Base-by-base conservation (phyloP, 2,888 invertebrate species). In the Trissoscelio sp. region DNA sequence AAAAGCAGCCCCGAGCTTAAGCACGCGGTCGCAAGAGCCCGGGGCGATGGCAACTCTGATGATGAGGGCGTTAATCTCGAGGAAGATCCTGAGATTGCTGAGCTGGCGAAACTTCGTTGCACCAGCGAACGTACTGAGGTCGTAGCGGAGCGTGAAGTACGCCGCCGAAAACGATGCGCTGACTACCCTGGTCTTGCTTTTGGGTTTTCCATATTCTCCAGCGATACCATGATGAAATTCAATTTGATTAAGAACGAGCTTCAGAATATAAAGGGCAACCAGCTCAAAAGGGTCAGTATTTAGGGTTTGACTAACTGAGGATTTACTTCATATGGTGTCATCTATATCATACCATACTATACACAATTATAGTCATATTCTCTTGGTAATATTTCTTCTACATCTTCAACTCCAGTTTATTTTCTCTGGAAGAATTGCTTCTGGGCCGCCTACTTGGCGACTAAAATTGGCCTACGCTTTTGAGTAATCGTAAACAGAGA, bases 151-250 rank as follows among this genome's bases (percentile, higher is more conserved):
- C 93, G 97, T 82, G 97, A 97, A 89, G 95, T 94, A 74, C 93
- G 96, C 62, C 92, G 94, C 77, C 93, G 96, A 86, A 93, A 96
- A 87, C 93, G 97, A 92, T 97, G 97, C 92, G 95, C 97, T 42
- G 97, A 97, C 91, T 98, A 98, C 92, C 98, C 97, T 0, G 98
- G 98, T 24, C 92, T 98, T 77, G 97, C 97, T 0, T 97, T 98
- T 90, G 97, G 97, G 62, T 95, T 96, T 86, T 97, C 97, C 83
- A 96, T 97, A 90, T 98, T 98, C 93, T 97, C 97, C 90, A 98
- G 98, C 73, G 98, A 98, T 91, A 98, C 98, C 7, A 96, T 98
- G 95, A 98, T 99, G 96, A 98, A 98, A 93, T 98, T 98, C 92
- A 97, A 96, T 92, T 96, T 99, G 86, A 99, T 99, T 91, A 95